phyloP scores from a whole-genome alignment of 2,113 vertebrate species.

The Donacobius atricapilla region DNA sequence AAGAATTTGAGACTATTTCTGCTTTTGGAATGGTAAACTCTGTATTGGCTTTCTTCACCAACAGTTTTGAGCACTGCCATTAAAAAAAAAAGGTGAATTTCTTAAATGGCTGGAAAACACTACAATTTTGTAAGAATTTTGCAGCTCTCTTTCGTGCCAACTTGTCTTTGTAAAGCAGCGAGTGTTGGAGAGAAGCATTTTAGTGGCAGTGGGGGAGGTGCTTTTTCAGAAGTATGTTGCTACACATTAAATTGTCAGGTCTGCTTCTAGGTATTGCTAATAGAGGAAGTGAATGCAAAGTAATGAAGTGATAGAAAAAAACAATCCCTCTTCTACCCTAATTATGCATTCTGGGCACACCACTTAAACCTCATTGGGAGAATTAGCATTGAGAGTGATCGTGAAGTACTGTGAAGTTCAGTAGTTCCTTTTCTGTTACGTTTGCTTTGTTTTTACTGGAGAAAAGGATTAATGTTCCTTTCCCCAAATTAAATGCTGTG shows the following conservation, averaged over 20 bases:
- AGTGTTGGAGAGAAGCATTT: background rate
- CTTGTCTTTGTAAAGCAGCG: background rate
- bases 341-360: conserved; percentile 38
- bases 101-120: background rate
- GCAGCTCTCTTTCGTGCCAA: background rate
- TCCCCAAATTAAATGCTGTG: background rate
- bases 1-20: background rate
- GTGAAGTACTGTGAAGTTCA: conserved; percentile 2
- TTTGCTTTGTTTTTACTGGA: conserved; percentile 32
- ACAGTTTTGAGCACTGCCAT: background rate
- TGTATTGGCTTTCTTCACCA: background rate
- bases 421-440: conserved; percentile 32
- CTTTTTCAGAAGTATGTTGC: background rate
- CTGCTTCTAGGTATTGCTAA: conserved; percentile 43
- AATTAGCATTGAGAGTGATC: conserved; percentile 23
- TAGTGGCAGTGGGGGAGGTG: background rate
- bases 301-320: conserved; percentile 31
- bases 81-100: background rate
- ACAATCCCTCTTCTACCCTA: background rate
- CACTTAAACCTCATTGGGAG: background rate
- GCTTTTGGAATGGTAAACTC: background rate
- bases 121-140: background rate
- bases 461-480: conserved; percentile 16
- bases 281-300: conserved; percentile 51
- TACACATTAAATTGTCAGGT: conserved; percentile 4